Percentiles rank a stretch among this genome's conserved stretches.
These are phyloP conservation scores for Cabera pusaria DNA, from an alignment of 2,888 invertebrate species.

Conservation along the genomic window DNA sequence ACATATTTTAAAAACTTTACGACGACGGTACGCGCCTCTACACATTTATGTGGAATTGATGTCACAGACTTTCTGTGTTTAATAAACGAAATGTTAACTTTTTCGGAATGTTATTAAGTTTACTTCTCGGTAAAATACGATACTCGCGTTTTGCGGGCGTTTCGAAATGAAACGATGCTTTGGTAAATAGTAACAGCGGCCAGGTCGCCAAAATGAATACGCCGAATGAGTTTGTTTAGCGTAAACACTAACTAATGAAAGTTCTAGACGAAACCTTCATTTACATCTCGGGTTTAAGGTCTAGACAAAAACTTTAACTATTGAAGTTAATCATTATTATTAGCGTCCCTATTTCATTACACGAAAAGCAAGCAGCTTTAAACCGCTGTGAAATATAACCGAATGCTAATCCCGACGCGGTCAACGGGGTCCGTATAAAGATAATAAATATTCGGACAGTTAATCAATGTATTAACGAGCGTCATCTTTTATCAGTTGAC, in stretches of 20 bases:
- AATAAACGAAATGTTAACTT: constrained; percentile 30
- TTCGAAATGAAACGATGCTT: constrained; percentile 40
- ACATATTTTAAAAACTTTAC: constrained; percentile 29
- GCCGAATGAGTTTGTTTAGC: constrained; percentile 33
- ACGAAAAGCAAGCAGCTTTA: constrained; percentile 2
- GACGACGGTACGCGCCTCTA: constrained; percentile 7
- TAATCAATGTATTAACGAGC: constrained; percentile 6
- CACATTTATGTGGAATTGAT: constrained; percentile 23
- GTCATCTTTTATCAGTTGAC: constrained; percentile 6
- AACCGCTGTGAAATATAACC: neutral
- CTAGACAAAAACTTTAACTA: constrained; percentile 2
- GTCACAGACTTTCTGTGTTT: constrained; percentile 20
- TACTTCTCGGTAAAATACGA: constrained; percentile 21
- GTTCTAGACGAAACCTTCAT: constrained; percentile 32
- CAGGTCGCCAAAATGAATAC: constrained; percentile 34
- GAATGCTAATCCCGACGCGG: neutral
- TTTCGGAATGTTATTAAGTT: constrained; percentile 24
- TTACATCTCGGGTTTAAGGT: constrained; percentile 8
- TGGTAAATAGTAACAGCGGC: constrained; percentile 27
- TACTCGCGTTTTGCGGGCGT: constrained; percentile 13
- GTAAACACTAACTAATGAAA: constrained; percentile 36
- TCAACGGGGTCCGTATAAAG: neutral
- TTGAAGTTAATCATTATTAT: neutral
- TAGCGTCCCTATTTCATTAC: no score
- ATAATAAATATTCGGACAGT: no score